A percentile compares a stretch with the other conserved stretches of the same genome.
These are phyloP conservation scores for Achatina immaculata DNA, from an alignment of 1,140 invertebrate species.

Conservation along the genomic window DNA sequence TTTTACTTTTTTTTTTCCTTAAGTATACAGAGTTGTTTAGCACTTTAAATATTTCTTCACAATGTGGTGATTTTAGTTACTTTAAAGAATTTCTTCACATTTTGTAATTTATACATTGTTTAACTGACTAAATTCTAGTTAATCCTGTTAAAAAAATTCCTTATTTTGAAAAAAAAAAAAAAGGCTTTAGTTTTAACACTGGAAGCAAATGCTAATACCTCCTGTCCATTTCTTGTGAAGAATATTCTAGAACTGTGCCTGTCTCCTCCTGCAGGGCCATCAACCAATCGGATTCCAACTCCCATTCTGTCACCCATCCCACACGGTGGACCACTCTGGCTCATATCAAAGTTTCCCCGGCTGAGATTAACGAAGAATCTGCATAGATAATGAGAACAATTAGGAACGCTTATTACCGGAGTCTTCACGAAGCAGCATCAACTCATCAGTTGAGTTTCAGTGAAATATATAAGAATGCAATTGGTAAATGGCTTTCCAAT, in stretches of 20 bases:
- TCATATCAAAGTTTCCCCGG: constrained; percentile 59
- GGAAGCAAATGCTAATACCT: constrained; percentile 57
- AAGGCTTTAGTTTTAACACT: background rate
- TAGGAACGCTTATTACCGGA: too few relatives aligned
- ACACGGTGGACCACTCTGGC: constrained; percentile 70
- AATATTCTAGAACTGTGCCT: constrained; percentile 68
- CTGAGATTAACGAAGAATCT: constrained; percentile 57
- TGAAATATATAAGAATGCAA: background rate
- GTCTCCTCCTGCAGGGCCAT: constrained; percentile 45
- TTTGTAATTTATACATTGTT: too few relatives aligned
- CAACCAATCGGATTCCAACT: constrained; percentile 71
- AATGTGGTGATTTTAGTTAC: too few relatives aligned
- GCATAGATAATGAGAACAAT: constrained; percentile 30
- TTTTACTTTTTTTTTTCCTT: too few relatives aligned
- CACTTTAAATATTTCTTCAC: too few relatives aligned
- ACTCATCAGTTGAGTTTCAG: background rate
- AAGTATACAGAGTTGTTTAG: too few relatives aligned
- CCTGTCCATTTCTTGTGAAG: constrained; percentile 74
- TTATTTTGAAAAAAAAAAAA: background rate
- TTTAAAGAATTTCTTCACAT: too few relatives aligned
- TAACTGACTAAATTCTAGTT: too few relatives aligned
- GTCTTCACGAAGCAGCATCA: too few relatives aligned
- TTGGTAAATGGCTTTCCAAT: too few relatives aligned
- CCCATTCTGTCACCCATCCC: constrained; percentile 72
- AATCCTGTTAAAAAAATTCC: background rate